Conservation (phyloP, 2,797 vertebrate genomes). For the Chromobotia macracanthus region DNA sequence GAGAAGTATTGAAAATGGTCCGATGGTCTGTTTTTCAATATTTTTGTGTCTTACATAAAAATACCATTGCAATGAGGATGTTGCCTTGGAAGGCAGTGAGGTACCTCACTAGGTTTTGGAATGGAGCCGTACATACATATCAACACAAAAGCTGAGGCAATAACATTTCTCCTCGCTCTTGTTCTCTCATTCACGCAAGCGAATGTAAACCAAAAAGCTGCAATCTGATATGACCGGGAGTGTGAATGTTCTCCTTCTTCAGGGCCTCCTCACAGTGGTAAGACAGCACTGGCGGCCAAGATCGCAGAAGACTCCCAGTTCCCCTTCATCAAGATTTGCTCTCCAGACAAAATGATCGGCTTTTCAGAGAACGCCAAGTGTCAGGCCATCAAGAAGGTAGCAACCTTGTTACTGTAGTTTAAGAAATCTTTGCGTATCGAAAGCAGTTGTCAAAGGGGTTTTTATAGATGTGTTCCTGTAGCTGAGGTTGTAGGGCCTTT, state of each 20-base stretch:
- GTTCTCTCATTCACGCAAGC: neutral
- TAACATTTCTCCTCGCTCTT: neutral
- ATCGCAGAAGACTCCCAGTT: constrained; percentile 94
- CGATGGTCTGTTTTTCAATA: no score
- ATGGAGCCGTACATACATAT: neutral
- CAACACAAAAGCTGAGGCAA: neutral
- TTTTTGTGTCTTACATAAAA: no score
- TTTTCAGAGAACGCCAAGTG: constrained; percentile 95
- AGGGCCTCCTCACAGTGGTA: constrained; percentile 96
- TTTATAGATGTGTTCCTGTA: no score
- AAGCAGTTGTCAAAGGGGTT: neutral
- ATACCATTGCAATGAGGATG: neutral
- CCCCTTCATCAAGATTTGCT: constrained; percentile 98
- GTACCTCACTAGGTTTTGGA: neutral
- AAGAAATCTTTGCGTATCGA: neutral
- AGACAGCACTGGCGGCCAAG: constrained; percentile 91
- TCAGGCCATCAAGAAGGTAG: constrained; percentile 96
- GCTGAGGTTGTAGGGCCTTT: no score
- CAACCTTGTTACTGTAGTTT: neutral
- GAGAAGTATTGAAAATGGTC: no score
- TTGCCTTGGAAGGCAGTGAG: neutral
- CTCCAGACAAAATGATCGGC: constrained; percentile 97
- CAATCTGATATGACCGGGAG: constrained; percentile 38
- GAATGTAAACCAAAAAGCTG: constrained; percentile 8
- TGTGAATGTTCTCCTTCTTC: constrained; percentile 33